phyloP scores from a whole-genome alignment of 2,797 vertebrate genomes.

The Scarus forsteni region DNA sequence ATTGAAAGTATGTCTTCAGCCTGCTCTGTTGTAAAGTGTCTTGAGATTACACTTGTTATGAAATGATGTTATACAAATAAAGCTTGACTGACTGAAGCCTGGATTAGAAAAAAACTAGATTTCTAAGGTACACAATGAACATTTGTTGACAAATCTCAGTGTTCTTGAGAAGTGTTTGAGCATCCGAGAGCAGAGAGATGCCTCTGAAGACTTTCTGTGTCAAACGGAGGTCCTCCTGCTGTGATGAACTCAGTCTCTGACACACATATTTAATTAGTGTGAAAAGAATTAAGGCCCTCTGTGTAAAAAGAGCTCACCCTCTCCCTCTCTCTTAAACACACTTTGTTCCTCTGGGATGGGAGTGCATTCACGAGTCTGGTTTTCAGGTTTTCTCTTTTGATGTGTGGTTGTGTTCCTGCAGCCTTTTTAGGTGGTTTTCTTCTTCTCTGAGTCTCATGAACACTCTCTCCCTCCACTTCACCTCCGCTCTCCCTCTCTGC shows the following conservation, averaged over 20 bases:
- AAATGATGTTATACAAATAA: no score
- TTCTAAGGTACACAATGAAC: no score
- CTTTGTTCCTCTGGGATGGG: conserved; percentile 67
- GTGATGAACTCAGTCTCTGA: conserved; percentile 31
- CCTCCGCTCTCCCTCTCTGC: conserved; percentile 52
- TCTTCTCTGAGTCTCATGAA: conserved; percentile 63
- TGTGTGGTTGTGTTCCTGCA: conserved; percentile 74
- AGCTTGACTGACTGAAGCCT: no score
- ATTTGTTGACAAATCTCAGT: no score
- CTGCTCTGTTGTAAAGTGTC: no score
- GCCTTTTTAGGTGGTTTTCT: conserved; percentile 76
- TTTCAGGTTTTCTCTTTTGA: conserved; percentile 79
- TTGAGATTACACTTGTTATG: no score
- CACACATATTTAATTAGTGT: conserved; percentile 23
- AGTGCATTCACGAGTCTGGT: conserved; percentile 76
- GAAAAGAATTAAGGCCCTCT: conserved; percentile 22
- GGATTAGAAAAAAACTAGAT: no score
- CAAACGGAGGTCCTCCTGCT: conserved; percentile 51
- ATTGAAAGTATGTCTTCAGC: no score
- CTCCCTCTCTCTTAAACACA: conserved; percentile 56
- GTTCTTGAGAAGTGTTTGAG: background rate
- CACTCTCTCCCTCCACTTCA: conserved; percentile 53
- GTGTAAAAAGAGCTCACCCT: background rate
- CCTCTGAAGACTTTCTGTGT: conserved; percentile 48
- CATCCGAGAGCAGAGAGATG: conserved; percentile 15